Base-by-base conservation (phyloP, 1,140 invertebrate genomes). In the Limonius californicus region DNA sequence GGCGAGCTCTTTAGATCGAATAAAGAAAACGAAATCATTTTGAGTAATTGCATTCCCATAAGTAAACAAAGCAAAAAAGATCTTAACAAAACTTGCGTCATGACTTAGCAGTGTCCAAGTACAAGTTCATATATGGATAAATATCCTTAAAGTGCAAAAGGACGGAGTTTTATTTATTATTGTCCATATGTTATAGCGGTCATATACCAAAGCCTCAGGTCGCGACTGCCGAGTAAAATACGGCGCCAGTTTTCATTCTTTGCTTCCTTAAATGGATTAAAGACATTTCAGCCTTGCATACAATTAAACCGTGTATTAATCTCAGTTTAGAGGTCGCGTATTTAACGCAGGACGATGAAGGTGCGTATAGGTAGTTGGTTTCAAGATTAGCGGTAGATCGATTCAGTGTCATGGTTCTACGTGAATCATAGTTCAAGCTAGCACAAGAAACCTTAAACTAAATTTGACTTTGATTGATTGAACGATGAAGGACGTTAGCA, bases 71-170 rank as follows among this genome's bases (percentile, higher is more conserved):
- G 35, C 8, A 12, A 39, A 9, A 39, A 39, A 39, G n/a, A 12
- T n/a, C 35, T 39, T 39, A 39, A 7, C 7, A 39, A 39, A 11
- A 7, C 3, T 9, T 9, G 23, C 23, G 23, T 27, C 23, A 27
- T 27, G 23, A 27, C 9, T 39, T 39, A 14, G 35, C n/a, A 9
- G 35, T 39, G 8, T 39, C n/a, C 35, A 39, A 39, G 35, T 39
- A 39, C 35, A 39, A 39, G 35, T 39, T 39, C 35, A 39, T 39
- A 39, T 39, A 39, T 39, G 35, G 35, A 27, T n/a, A 39, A 39
- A 39, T 39, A 39, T 39, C 35, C 35, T 39, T 39, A 6, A 39
- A 12, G n/a, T 39, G n/a, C 8, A 14, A 39, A 39, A 39, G 35
- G 35, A 39, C 35, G 35, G 2, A 14, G n/a, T 39, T 39, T 39